A percentile compares a stretch with the other conserved stretches of the same genome.
Evolutionary conservation across 2,888 invertebrate species (phyloP).

Genomic region (Thymelicus acteon): DNA sequence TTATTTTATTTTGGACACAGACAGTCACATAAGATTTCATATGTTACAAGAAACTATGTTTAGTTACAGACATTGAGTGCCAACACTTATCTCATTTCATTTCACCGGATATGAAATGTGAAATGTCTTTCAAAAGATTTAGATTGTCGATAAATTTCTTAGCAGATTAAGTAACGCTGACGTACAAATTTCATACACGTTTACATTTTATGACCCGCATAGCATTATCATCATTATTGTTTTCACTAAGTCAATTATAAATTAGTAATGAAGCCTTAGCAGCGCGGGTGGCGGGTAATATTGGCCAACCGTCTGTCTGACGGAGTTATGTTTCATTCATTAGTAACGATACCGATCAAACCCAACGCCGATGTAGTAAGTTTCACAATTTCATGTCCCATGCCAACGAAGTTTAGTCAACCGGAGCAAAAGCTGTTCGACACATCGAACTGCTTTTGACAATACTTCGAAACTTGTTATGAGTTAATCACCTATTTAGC

Average conservation of each 20-base stretch:
- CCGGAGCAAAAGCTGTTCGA: conserved; percentile 15
- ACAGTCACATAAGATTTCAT: no score
- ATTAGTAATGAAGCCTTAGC: not conserved
- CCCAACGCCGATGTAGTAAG: conserved; percentile 17
- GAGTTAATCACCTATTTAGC: not conserved
- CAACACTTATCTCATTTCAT: no score
- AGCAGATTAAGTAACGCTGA: no score
- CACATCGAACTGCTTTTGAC: conserved; percentile 16
- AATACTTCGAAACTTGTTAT: not conserved
- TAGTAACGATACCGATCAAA: conserved; percentile 26
- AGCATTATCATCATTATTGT: no score
- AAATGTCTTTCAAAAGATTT: no score
- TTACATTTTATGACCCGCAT: no score
- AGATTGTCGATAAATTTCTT: no score
- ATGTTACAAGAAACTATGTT: no score
- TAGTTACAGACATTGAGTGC: no score
- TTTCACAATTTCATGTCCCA: conserved; percentile 25
- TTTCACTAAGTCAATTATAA: not conserved
- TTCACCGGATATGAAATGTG: no score
- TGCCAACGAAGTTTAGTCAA: conserved; percentile 29
- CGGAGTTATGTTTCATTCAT: conserved; percentile 35
- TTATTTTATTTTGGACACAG: no score
- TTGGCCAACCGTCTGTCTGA: conserved; percentile 19
- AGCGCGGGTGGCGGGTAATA: not conserved
- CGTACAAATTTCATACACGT: no score